Evolutionary conservation across 1,140 invertebrate genomes (phyloP).

Genomic region (Adelges cooleyi): DNA sequence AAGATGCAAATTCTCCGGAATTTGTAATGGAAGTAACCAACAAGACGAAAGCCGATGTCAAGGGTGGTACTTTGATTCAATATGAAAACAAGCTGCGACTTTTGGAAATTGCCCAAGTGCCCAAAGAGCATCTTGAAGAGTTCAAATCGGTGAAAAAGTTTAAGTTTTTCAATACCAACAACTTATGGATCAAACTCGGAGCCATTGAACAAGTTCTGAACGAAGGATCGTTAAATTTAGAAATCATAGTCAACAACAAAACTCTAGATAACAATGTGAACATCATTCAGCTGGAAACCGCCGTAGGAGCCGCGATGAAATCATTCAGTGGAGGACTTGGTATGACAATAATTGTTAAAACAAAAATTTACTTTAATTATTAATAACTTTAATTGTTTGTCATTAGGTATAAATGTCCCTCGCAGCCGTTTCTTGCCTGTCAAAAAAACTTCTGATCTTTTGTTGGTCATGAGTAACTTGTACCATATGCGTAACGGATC

Average conservation of each 20-base stretch:
- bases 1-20: constrained; percentile 50
- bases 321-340: constrained; percentile 80
- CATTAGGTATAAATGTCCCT: constrained; percentile 88
- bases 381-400: constrained; percentile 36
- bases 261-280: constrained; percentile 79
- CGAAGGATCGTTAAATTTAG: constrained; percentile 76
- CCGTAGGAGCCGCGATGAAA: constrained; percentile 97
- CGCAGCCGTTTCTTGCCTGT: constrained; percentile 94
- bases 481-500: constrained; percentile 84
- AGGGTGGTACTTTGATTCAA: constrained; percentile 96
- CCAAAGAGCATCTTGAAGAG: constrained; percentile 92
- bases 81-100: constrained; percentile 90
- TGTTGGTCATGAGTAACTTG: constrained; percentile 96
- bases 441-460: constrained; percentile 94
- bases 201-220: constrained; percentile 79
- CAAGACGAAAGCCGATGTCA: constrained; percentile 97
- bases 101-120: constrained; percentile 99
- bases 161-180: constrained; percentile 99
- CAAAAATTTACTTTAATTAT: no score
- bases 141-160: constrained; percentile 98
- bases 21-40: constrained; percentile 99
- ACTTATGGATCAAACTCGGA: constrained; percentile 88
- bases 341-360: no score
- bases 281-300: constrained; percentile 95
- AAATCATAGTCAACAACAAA: constrained; percentile 97